Base-by-base conservation (phyloP, 2,888 invertebrate genomes). In the Teinopalpus imperialis region DNA sequence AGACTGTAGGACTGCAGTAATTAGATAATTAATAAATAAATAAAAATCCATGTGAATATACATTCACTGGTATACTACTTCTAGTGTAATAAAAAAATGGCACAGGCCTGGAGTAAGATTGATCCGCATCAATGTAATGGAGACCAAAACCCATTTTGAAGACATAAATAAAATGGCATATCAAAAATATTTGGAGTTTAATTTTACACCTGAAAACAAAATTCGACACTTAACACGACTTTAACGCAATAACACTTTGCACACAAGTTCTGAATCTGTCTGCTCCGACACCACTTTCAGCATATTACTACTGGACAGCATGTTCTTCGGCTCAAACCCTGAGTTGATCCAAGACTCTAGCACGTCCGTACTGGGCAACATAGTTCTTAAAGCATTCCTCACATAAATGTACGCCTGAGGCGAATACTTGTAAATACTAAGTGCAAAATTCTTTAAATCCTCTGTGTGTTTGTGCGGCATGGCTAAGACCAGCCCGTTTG, bases 331-430 rank as follows among this genome's bases (percentile, higher is more conserved):
- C 45, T 78, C 71, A 51, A 65, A 80, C 0, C 88, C 88, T 0
- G 81, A 60, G 1, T 65, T 67, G 0, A 85, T 43, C 88, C 88
- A 88, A 0, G 76, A 71, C 1, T 88, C 83, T 13, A 88, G 41
- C 0, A 85, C 70, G 31, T 87, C 86, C 2, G 85, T 85, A 57
- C 85, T 78, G 0, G 88, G 88, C 50, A 88, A 59, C 66, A 86
- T 66, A 1, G 88, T 88, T 48, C 88, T 63, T 54, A 88, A 62
- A 3, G 77, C 78, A 61, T 88, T 88, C 47, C 88, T 75, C 43
- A 80, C 68, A 54, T 88, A 88, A 51, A 88, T 78, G 39, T 88
- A 88, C 0, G 87, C 81, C 57, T 88, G 88, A 0, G 88, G 88
- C 0, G 88, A 87, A 53, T 86, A 87, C 54, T 82, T 87, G 55